These are phyloP conservation scores for Lucifuga dentata DNA, from an alignment of 2,113 vertebrate species.

Conservation along the genomic window DNA sequence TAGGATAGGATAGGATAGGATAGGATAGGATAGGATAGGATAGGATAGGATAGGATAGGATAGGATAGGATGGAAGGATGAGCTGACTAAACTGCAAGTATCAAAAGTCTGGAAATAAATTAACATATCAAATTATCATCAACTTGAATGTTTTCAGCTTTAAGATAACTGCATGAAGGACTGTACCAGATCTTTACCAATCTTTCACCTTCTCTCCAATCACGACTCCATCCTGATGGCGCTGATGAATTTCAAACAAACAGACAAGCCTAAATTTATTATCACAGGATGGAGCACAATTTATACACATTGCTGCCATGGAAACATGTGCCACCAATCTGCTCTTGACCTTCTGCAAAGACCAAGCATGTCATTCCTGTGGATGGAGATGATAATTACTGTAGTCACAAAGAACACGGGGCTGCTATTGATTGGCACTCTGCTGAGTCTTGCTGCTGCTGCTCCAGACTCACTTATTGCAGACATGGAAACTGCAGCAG, in stretches of 20 bases:
- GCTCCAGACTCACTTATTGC: slow-evolving; percentile 20
- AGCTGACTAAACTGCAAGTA: too few species aligned
- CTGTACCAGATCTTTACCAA: neutral
- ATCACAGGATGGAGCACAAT: neutral
- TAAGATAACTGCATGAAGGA: too few species aligned
- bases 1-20: too few species aligned
- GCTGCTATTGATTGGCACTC: slow-evolving; percentile 34
- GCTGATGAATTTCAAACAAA: slow-evolving; percentile 12
- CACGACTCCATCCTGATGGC: neutral
- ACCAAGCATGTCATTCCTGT: slow-evolving; percentile 16
- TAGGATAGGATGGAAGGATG: too few species aligned
- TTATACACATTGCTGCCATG: slow-evolving; percentile 33
- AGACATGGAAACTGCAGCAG: slow-evolving; percentile 7
- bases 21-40: too few species aligned
- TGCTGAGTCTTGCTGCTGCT: slow-evolving; percentile 20
- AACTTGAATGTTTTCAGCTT: too few species aligned
- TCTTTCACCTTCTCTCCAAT: neutral
- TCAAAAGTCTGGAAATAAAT: too few species aligned
- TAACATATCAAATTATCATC: too few species aligned
- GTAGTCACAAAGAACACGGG: slow-evolving; percentile 22
- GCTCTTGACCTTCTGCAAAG: slow-evolving; percentile 26
- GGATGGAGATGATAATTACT: slow-evolving; percentile 31
- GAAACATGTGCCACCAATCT: slow-evolving; percentile 38
- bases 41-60: too few species aligned
- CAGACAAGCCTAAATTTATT: neutral